These are phyloP conservation scores for Lasius fuliginosus DNA, from an alignment of 2,888 invertebrate genomes.

Conservation along the genomic window DNA sequence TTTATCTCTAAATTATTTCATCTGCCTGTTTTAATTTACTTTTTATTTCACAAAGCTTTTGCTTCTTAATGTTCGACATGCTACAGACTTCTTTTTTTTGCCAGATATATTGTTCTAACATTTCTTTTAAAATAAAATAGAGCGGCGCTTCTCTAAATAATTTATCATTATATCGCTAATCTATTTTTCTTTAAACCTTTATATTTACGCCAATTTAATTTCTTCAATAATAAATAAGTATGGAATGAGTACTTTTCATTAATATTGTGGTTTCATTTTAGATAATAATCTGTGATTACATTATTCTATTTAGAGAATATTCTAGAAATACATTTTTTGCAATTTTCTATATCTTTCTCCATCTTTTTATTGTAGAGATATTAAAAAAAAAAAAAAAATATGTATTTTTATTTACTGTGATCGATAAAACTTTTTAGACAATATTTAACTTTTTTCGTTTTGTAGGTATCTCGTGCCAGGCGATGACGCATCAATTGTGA, in stretches of 20 bases:
- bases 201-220: not conserved
- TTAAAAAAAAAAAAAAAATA: not conserved
- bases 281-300: not conserved
- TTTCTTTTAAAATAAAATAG: not conserved
- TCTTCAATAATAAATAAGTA: not conserved
- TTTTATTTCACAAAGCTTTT: not conserved
- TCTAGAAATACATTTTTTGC: not conserved
- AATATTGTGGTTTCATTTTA: not conserved
- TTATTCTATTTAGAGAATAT: not conserved
- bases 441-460: conserved; percentile 26
- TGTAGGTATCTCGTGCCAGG: conserved; percentile 72
- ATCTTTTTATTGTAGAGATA: not conserved
- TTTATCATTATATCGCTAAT: not conserved
- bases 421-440: conserved; percentile 3
- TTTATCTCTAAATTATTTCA: not conserved
- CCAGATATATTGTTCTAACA: not conserved
- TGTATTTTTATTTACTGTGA: conserved; percentile 3
- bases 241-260: not conserved
- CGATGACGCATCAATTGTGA: conserved; percentile 66
- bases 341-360: not conserved
- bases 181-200: not conserved
- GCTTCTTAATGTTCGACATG: not conserved
- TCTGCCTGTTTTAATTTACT: not conserved
- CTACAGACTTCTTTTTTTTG: not conserved
- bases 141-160: not conserved